phyloP scores from a whole-genome alignment of 1,140 invertebrate species.

The Hormaphis cornu region DNA sequence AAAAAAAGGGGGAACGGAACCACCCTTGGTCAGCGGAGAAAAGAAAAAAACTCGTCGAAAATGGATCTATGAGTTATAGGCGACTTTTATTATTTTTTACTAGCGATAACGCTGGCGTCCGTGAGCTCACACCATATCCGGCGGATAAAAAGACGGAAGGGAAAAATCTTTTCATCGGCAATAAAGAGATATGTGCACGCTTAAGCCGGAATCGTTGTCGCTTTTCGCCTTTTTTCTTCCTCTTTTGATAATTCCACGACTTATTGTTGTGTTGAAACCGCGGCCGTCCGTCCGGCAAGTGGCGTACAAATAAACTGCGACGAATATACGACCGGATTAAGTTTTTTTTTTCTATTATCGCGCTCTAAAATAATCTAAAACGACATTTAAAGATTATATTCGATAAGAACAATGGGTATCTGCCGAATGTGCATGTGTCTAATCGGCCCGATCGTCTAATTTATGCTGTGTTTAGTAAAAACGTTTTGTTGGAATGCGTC shows the following conservation, averaged over 20 bases:
- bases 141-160: conserved; percentile 24
- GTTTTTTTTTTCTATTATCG: no score
- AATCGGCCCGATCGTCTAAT: no score
- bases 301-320: not conserved
- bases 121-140: conserved; percentile 21
- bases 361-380: no score
- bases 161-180: conserved; percentile 2
- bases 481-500: no score
- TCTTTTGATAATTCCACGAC: conserved; percentile 4
- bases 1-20: conserved; percentile 16
- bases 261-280: not conserved
- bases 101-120: conserved; percentile 26
- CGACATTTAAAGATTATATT: no score
- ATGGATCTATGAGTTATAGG: conserved; percentile 31
- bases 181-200: conserved; percentile 5
- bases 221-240: conserved; percentile 13
- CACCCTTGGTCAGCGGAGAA: conserved; percentile 10
- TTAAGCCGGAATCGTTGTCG: conserved; percentile 5
- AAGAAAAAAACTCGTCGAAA: conserved; percentile 18
- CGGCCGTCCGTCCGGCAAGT: no score
- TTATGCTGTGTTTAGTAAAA: no score
- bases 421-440: no score
- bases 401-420: no score
- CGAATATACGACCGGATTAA: not conserved
- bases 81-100: conserved; percentile 28